A percentile compares a stretch with the other conserved stretches of the same genome.
Conservation (phyloP, 2,888 invertebrate species). For the Aphodius granarius region DNA sequence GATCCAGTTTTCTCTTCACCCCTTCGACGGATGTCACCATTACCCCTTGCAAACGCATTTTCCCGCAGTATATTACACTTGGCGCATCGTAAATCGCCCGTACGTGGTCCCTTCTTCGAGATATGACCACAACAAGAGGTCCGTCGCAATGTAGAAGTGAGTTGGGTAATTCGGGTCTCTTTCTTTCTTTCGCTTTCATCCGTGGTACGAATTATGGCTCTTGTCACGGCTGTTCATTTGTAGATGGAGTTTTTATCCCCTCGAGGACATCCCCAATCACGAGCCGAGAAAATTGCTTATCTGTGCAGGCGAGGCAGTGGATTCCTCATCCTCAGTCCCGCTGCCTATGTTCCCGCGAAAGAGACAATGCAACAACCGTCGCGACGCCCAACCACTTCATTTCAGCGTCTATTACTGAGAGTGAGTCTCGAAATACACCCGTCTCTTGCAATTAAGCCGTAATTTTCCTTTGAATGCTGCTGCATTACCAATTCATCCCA, state of each 20-base stretch:
- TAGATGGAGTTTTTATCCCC: constrained; percentile 71
- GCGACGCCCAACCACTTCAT: neutral
- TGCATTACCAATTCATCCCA: neutral
- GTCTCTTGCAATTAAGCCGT: constrained; percentile 46
- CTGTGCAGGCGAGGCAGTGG: constrained; percentile 50
- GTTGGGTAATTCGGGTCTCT: constrained; percentile 33
- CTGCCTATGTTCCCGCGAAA: constrained; percentile 47
- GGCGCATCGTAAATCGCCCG: neutral
- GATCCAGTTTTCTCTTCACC: neutral
- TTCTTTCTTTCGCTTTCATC: constrained; percentile 50
- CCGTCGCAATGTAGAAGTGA: neutral
- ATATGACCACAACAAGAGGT: neutral
- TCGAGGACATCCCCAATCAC: constrained; percentile 67
- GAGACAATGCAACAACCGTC: constrained; percentile 43
- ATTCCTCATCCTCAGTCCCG: constrained; percentile 38
- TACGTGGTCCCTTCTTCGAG: neutral
- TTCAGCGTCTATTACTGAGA: neutral
- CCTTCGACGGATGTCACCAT: neutral
- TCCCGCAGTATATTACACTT: neutral
- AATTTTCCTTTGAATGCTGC: neutral
- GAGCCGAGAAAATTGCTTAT: constrained; percentile 70
- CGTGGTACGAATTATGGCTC: constrained; percentile 66
- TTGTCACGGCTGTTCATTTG: constrained; percentile 73
- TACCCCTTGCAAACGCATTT: neutral
- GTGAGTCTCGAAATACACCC: constrained; percentile 42